Conservation (phyloP, 30 jellyfish, hydroid and myxozoan genomes). For the Nemopilema nomurai region DNA sequence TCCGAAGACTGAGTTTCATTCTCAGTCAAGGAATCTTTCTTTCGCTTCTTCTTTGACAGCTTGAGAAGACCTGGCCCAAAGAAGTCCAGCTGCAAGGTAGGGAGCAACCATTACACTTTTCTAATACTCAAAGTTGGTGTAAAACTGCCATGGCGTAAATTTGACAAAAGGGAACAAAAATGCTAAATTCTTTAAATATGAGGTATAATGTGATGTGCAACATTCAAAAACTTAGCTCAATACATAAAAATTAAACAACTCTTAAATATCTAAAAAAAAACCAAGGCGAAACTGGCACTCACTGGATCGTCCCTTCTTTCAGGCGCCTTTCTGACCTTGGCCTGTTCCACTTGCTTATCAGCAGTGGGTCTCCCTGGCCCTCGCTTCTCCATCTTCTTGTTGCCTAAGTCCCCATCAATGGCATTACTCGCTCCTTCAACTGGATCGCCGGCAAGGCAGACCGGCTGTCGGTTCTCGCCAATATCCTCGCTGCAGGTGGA, state of each 20-base stretch:
- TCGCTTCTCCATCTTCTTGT: slow-evolving; percentile 18
- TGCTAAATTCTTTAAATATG: no score
- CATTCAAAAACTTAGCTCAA: no score
- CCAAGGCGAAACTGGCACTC: no score
- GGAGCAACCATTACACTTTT: background rate
- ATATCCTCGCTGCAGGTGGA: slow-evolving; percentile 58
- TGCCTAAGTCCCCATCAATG: background rate
- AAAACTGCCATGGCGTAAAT: no score
- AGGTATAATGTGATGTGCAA: no score
- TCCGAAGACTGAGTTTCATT: slow-evolving; percentile 74
- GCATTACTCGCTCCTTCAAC: background rate
- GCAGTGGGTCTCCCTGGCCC: slow-evolving; percentile 49
- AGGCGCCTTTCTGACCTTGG: background rate
- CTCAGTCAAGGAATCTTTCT: slow-evolving; percentile 31
- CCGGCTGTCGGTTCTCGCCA: slow-evolving; percentile 75
- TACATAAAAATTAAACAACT: no score
- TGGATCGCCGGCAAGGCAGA: slow-evolving; percentile 54
- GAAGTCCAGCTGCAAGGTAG: slow-evolving; percentile 54
- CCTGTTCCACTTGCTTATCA: slow-evolving; percentile 34
- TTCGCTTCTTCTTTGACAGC: slow-evolving; percentile 38
- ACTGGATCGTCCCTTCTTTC: slow-evolving; percentile 61
- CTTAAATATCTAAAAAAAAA: no score
- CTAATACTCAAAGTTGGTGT: background rate
- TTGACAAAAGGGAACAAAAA: no score
- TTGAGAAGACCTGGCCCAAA: slow-evolving; percentile 71